These are phyloP conservation scores for Chauna torquata DNA, from an alignment of 2,113 vertebrate genomes.

Conservation along the genomic window DNA sequence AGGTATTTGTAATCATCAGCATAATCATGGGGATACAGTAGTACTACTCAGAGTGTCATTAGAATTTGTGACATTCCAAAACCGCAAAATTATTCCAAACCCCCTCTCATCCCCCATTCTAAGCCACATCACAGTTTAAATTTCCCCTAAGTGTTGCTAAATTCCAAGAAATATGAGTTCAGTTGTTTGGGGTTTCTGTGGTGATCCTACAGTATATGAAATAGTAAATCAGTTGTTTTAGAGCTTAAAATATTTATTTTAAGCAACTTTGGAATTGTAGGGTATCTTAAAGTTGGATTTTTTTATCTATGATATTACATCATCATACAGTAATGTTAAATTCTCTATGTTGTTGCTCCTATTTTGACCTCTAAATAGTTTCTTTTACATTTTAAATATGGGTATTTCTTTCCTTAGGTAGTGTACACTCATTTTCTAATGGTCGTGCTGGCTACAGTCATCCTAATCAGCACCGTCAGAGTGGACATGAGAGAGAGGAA, in stretches of 20 bases:
- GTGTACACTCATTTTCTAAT: slow-evolving; percentile 89
- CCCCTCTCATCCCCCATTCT: neutral
- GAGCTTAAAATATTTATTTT: neutral
- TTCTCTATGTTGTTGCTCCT: neutral
- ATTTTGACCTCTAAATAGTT: neutral
- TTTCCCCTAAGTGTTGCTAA: neutral
- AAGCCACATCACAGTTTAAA: neutral
- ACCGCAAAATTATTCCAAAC: neutral
- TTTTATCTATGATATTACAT: neutral
- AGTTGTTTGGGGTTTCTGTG: neutral
- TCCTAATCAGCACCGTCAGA: slow-evolving; percentile 85
- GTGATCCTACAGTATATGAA: neutral
- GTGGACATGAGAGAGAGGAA: slow-evolving; percentile 88
- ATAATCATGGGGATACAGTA: neutral
- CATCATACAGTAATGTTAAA: neutral
- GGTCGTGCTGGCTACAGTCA: slow-evolving; percentile 88
- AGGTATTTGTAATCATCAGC: slow-evolving; percentile 74
- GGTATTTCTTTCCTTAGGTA: slow-evolving; percentile 78
- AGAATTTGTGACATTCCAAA: neutral
- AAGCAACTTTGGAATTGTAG: neutral
- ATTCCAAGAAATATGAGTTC: neutral
- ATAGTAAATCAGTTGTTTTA: neutral
- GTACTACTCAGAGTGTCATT: neutral
- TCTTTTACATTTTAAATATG: neutral
- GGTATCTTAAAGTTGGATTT: neutral